Percentiles rank a stretch among this genome's conserved stretches.
These are phyloP conservation scores for Norana najaformis DNA, from an alignment of 2,888 invertebrate species.

Conservation along the genomic window DNA sequence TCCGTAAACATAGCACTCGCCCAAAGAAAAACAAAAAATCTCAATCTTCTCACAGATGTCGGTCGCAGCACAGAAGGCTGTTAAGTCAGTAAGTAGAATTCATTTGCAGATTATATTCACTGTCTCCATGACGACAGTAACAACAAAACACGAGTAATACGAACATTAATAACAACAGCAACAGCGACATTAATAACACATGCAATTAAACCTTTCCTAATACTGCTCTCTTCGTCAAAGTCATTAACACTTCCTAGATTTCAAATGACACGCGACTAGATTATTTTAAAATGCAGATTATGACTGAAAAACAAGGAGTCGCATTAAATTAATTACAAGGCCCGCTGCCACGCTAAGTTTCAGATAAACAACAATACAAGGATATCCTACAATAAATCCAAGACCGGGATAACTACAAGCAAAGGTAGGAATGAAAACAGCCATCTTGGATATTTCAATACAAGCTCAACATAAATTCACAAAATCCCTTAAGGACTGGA, in stretches of 20 bases:
- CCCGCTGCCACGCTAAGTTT: background rate
- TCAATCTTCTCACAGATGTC: background rate
- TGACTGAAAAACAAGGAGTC: background rate
- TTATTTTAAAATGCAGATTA: conserved; percentile 17
- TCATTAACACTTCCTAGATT: background rate
- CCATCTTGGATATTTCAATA: background rate
- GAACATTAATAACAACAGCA: background rate
- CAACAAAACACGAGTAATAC: background rate
- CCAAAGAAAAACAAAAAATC: background rate
- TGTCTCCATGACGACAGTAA: background rate
- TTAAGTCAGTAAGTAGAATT: conserved; percentile 1
- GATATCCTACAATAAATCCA: background rate
- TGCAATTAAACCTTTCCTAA: conserved; percentile 22
- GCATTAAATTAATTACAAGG: background rate
- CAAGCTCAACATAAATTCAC: background rate
- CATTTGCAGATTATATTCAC: conserved; percentile 13
- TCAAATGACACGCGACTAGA: background rate
- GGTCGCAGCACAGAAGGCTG: background rate
- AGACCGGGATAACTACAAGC: background rate
- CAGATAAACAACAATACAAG: conserved; percentile 2
- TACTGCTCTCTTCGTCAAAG: background rate
- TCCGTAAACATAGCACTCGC: background rate
- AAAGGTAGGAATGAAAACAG: background rate
- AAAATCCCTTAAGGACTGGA: too few relatives aligned
- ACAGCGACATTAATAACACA: background rate